Evolutionary conservation across 2,888 invertebrate genomes (phyloP).

Genomic region (Gryllus longicercus): DNA sequence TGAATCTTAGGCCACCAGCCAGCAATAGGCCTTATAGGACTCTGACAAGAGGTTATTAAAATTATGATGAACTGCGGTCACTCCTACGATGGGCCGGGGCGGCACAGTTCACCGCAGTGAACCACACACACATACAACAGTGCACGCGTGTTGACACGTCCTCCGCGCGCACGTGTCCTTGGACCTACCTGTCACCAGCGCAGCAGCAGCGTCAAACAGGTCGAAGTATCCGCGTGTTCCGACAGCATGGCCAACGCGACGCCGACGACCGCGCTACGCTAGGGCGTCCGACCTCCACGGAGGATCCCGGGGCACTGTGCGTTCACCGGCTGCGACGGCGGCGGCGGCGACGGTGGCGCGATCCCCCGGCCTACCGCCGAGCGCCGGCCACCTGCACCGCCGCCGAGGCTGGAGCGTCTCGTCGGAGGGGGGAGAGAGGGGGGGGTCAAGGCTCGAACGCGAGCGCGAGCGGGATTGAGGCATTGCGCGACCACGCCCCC

Average conservation of each 20-base stretch:
- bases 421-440: neutral
- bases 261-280: neutral
- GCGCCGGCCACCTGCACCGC: neutral
- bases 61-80: too few species aligned
- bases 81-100: too few species aligned
- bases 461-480: slow-evolving; percentile 11
- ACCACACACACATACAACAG: too few species aligned
- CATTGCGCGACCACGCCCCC: neutral
- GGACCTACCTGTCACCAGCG: neutral
- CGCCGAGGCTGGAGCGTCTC: neutral
- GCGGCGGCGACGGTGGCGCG: neutral
- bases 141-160: neutral
- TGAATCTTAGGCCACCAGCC: too few species aligned
- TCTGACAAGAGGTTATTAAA: too few species aligned
- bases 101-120: too few species aligned
- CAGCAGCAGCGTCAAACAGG: neutral
- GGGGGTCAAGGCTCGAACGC: slow-evolving; percentile 4
- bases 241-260: neutral
- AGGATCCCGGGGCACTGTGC: neutral
- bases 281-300: neutral
- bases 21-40: too few species aligned
- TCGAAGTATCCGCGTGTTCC: neutral
- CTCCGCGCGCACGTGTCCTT: neutral
- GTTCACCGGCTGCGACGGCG: neutral
- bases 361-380: neutral